Base-by-base conservation (phyloP, 2,113 vertebrate species). In the Campylorhamphus procurvoides region DNA sequence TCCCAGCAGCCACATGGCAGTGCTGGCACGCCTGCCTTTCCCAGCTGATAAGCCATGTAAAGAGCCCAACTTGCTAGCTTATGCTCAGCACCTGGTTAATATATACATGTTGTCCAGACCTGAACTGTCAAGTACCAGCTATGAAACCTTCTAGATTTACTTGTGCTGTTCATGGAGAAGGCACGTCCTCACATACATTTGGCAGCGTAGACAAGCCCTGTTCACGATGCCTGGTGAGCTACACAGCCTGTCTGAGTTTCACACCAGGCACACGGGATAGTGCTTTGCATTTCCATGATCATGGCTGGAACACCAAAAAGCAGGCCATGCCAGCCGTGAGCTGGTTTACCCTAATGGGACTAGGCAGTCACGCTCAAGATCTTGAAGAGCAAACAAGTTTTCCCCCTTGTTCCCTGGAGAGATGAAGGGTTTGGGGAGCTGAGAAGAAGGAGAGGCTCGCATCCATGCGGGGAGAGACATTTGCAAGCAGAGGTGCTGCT, bases 31-130 rank as follows among this genome's bases (percentile, higher is more conserved):
- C 52, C 78, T 52, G 28, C 35, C 28, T 18, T 7, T 23, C 55
- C 50, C 59, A 87, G n/a, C 49, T 73, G 71, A 53, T 46, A 28
- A 73, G 8, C 20, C 46, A 39, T 84, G 52, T 53, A n/a, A 77
- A 69, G 28, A 68, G 28, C 42, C 71, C 92, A 62, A 1, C 47
- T 85, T 22, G 4, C 9, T 12, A 84, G 31, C 62, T 89, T 78
- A n/a, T 1, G 0, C 31, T 79, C 37, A 56, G 67, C 44, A 25
- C 40, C 58, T 47, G 55, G 12, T 35, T 62, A 50, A 35, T 50
- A 71, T 39, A 28, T 50, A 73, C 0, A 0, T 88, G 18, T 86
- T 1, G 0, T 37, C 19, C 47, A 90, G 40, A 31, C 40, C 72
- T 58, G 37, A 74, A 24, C 47, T 29, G 8, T 74, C 63, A 42